Base-by-base conservation (phyloP, 2,888 invertebrate genomes). In the Asteroscopus sphinx region DNA sequence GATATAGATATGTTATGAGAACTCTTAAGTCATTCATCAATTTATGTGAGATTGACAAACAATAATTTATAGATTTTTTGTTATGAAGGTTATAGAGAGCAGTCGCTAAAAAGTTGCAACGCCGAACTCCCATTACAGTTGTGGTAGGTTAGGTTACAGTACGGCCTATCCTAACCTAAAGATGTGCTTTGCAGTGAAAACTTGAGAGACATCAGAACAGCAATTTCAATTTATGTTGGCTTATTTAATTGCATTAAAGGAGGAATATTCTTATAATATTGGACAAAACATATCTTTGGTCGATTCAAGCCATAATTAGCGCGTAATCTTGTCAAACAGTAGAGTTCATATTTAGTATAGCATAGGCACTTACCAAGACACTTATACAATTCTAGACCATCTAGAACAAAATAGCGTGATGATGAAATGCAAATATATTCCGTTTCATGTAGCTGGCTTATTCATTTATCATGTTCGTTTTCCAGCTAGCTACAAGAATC, bases 401-500 rank as follows among this genome's bases (percentile, higher is more conserved):
- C 40, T 35, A 66, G n/a, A 52, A 28, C 61, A 64, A 64, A 67
- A 64, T 64, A 61, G 53, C 53, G 17, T 36, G 15, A 32, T 33
- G 28, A 60, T 60, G 16, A 52, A 52, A 59, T 67, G 67, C 36
- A 60, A 64, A 63, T 63, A 59, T 63, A 67, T 67, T 67, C 61
- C 16, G 36, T 64, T 58, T 58, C 36, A 15, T 59, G 35, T 66
- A 40, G 51, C 39, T 40, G 32, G 44, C 60, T 45, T 40, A 59
- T 63, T 59, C 21, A 28, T 59, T 66, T 66, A 58, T 57, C 28
- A 30, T 62, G 39, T 21, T 11, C 25, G 33, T 59, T 63, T 63
- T 40, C 17, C 32, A 44, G 21, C 13, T 8, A 52, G 35, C 51
- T 51, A 51, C 39, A 11, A 15, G 25, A n/a, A 36, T 32, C 16